Base-by-base conservation (phyloP, 2,113 vertebrate species). In the Sylvilagus bachmani region DNA sequence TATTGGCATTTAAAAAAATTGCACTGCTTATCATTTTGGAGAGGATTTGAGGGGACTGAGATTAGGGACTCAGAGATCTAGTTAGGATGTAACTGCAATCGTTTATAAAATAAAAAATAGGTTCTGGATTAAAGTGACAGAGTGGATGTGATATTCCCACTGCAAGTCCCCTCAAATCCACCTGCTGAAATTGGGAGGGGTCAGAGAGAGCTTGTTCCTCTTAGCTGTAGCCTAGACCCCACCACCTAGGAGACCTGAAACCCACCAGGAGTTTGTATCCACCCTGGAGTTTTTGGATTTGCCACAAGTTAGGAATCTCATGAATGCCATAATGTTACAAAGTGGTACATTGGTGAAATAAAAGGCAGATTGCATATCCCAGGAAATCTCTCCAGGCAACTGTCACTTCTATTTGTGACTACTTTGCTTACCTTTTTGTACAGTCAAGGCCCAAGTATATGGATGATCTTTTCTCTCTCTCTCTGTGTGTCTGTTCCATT, bases 271-370 rank as follows among this genome's bases (percentile, higher is more conserved):
- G 33, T 86, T 95, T 16, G 49, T 24, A 86, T 21, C 31, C 24
- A 86, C 64, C 91, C 21, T 2, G 22, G 33, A 58, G 29, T 64
- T 74, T 92, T 86, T 94, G 38, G n/a, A 79, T 36, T 94, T 53
- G 31, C 0, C 0, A 1, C 33, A 74, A 82, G 16, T 89, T 83
- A 91, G 75, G 80, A 75, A 84, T 86, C 83, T 91, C 75, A 62
- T 12, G 44, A 93, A 91, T 44, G 70, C 80, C 95, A 3, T 87
- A 71, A 89, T 95, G 93, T 97, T 87, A 91, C 89, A 84, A 89
- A 80, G 64, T 71, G 51, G 79, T 33, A 1, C 80, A 81, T 11
- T 78, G 71, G 14, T 49, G 75, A 94, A 89, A 91, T 87, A 91
- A 96, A 92, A 89, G 73, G n/a, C 61, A 89, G 62, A 10, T 16